phyloP scores from a whole-genome alignment of 2,113 vertebrate genomes.

The Vidua macroura region DNA sequence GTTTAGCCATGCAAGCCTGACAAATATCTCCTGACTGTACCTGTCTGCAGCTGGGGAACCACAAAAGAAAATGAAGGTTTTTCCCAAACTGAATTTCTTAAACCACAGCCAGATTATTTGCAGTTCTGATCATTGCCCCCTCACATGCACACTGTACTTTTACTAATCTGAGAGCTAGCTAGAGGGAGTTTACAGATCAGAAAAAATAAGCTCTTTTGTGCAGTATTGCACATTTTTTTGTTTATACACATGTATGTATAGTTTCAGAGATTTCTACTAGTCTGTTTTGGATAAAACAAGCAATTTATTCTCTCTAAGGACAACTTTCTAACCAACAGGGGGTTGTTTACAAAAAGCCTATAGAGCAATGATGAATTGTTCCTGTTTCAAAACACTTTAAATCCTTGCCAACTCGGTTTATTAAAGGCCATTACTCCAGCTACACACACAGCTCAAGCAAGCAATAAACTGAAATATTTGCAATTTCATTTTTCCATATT shows the following conservation, averaged over 20 bases:
- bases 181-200: slow-evolving; percentile 37
- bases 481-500: slow-evolving; percentile 37
- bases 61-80: background rate
- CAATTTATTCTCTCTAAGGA: slow-evolving; percentile 69
- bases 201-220: slow-evolving; percentile 32
- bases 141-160: background rate
- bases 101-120: background rate
- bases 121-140: slow-evolving; percentile 21
- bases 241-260: slow-evolving; percentile 66
- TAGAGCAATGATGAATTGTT: slow-evolving; percentile 60
- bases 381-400: slow-evolving; percentile 64
- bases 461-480: slow-evolving; percentile 68
- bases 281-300: slow-evolving; percentile 72
- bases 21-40: background rate
- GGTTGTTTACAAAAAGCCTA: slow-evolving; percentile 72
- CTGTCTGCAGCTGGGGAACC: slow-evolving; percentile 20
- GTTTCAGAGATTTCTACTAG: slow-evolving; percentile 63
- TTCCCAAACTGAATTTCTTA: slow-evolving; percentile 23
- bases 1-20: background rate
- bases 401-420: slow-evolving; percentile 64
- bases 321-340: slow-evolving; percentile 67
- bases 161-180: background rate
- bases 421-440: slow-evolving; percentile 63
- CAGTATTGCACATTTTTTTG: slow-evolving; percentile 56
- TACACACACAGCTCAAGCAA: slow-evolving; percentile 48